Evolutionary conservation across 2,888 invertebrate species (phyloP), one percentile per base, ranked within the genome.

Genomic region (Melolontha melolontha): DNA sequence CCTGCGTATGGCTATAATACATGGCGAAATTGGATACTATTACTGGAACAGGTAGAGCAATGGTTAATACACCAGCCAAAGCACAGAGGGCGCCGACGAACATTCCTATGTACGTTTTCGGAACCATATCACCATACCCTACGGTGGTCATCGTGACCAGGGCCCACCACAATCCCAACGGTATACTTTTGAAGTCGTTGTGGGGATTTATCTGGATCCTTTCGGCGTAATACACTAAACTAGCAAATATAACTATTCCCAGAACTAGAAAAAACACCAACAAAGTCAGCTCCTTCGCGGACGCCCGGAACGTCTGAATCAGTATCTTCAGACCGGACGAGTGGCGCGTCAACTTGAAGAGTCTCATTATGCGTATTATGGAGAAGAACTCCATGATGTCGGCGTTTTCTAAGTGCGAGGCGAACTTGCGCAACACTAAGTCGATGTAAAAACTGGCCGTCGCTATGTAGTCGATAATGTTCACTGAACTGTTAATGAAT

Each of bases 1-100:
- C 84, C 81, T 84, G 93, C 78, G 95, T 95, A 85, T 95, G 95
- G 77, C 94, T 95, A 86, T 95, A 95, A 86, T 95, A 95, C 95
- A 95, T 95, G 80, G 95, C 94, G 85, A 99, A 99, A 88, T 99
- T 99, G 85, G 96, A 97, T 75, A 99, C 98, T 82, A 99, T 99
- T 84, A 99, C 98, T 77, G 98, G 98, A 79, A 98, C 97, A 75
- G 98, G 98, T 81, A 98, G 90, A 79, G 98, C 98, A 86, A 99
- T 97, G 82, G 98, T 98, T 79, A 99, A 88, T 79, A 99, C 98
- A 85, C 99, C 99, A 80, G 97, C 96, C 75, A 99, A 88, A 72
- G 99, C 98, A 85, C 98, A 99, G 55, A 99, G 88, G 12, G 97
- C 97, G 75, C 98, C 98, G 74, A 98, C 97, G 82, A 98, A 96